Base-by-base conservation (phyloP, 2,113 vertebrate species). In the Lepus europaeus region DNA sequence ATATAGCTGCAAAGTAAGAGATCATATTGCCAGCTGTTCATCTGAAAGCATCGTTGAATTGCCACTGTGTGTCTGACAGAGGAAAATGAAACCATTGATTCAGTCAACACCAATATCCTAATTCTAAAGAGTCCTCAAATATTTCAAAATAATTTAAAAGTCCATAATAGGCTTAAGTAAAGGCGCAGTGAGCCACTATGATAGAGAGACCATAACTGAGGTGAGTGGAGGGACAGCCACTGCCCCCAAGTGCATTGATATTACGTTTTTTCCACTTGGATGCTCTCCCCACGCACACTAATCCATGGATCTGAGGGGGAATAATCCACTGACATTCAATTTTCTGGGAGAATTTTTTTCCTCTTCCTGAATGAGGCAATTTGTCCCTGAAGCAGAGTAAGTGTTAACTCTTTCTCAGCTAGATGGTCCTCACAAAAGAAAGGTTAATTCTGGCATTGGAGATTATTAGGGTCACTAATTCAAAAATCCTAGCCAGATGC, bases 321-420 rank as follows among this genome's bases (percentile, higher is more conserved):
- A 97, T 98, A 98, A 98, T 98, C 97, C 98, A 96, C 91, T 93
- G 96, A 96, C 97, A 97, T 93, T 68, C 97, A 97, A 94, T 98
- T 98, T 98, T 97, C 92, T 94, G 79, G 88, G 89, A 96, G 91
- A 87, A 90, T 69, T 51, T 90, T 92, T 69, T 93, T 93, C 85
- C 49, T n/a, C 39, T 90, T 95, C 31, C 63, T 97, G 92, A 91
- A 95, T 94, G 89, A 98, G 78, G 79, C 95, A 97, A 95, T 98
- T 97, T 97, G 90, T 95, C 97, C 92, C 0, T 89, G 31, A 83
- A 91, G 87, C 90, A 39, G 70, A 85, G 3, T 88, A 64, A 79
- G 19, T 95, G 51, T 98, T 98, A 98, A 98, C 97, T 94, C 96
- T 97, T 98, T 95, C 92, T 92, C 91, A 59, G 25, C 61, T 95